Conservation (phyloP, 2,797 vertebrate genomes). For the Brachyalestes nurse region DNA sequence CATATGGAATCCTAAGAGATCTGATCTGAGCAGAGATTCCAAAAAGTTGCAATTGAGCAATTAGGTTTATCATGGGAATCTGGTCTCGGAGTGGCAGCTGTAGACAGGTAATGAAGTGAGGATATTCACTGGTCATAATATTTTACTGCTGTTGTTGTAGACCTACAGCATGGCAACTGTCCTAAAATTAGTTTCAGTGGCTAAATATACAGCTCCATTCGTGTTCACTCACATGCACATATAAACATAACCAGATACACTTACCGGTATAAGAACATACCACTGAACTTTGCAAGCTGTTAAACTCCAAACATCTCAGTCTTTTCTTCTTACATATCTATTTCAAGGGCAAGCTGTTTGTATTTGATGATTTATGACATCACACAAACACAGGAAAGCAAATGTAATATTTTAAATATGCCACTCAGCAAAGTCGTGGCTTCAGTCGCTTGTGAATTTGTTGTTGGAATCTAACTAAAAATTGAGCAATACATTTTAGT, state of each 20-base stretch:
- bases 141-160: neutral
- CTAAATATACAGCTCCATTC: neutral
- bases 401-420: neutral
- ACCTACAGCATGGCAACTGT: slow-evolving; percentile 13
- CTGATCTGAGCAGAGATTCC: too few relatives aligned
- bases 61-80: neutral
- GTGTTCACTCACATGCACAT: too few relatives aligned
- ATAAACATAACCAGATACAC: too few relatives aligned
- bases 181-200: slow-evolving; percentile 1
- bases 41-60: neutral
- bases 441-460: too few relatives aligned
- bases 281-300: neutral
- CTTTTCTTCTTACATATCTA: neutral
- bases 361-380: neutral
- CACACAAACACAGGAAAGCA: neutral
- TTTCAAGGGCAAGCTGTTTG: neutral
- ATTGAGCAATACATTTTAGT: too few relatives aligned
- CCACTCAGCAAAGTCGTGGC: too few relatives aligned
- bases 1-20: too few relatives aligned
- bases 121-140: neutral
- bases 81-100: neutral
- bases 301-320: neutral
- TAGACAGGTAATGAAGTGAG: neutral
- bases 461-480: too few relatives aligned
- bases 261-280: too few relatives aligned